Evolutionary conservation across 2,113 vertebrate species (phyloP).

Genomic region (Apistogramma diplotaenia): DNA sequence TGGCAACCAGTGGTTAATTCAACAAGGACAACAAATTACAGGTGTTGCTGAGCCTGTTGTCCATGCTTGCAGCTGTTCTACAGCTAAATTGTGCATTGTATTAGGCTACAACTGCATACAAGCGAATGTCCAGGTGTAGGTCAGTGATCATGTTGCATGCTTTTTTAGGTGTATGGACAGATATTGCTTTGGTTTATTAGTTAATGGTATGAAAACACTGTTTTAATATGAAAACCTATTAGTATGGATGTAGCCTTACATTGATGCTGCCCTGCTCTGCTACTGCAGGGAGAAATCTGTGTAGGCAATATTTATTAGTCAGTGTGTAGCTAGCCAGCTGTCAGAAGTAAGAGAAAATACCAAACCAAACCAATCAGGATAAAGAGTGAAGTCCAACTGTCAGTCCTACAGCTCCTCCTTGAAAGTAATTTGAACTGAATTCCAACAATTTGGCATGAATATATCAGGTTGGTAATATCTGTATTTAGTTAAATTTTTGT

Average conservation of each 20-base stretch:
- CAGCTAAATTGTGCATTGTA: neutral
- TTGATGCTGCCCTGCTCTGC: slow-evolving; percentile 44
- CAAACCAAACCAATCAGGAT: slow-evolving; percentile 59
- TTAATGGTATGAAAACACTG: neutral
- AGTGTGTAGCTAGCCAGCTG: slow-evolving; percentile 76
- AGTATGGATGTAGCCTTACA: neutral
- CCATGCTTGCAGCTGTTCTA: neutral
- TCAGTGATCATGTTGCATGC: neutral
- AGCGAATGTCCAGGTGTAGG: neutral
- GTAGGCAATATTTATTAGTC: slow-evolving; percentile 91
- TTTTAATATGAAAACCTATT: neutral
- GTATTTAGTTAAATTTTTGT: neutral
- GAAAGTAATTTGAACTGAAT: neutral
- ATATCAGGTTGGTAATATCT: neutral
- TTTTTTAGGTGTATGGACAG: neutral
- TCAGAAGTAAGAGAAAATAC: slow-evolving; percentile 77
- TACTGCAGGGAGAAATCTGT: slow-evolving; percentile 80
- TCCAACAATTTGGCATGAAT: neutral
- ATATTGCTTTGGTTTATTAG: neutral
- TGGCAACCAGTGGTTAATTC: neutral
- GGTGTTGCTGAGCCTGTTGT: neutral
- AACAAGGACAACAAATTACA: neutral
- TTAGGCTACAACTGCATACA: neutral
- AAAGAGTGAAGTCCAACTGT: slow-evolving; percentile 14
- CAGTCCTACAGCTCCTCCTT: neutral